Percentiles rank a stretch among this genome's conserved stretches.
These are phyloP conservation scores for Neopelma chrysocephalum DNA, from an alignment of 2,797 vertebrate species.

Conservation along the genomic window DNA sequence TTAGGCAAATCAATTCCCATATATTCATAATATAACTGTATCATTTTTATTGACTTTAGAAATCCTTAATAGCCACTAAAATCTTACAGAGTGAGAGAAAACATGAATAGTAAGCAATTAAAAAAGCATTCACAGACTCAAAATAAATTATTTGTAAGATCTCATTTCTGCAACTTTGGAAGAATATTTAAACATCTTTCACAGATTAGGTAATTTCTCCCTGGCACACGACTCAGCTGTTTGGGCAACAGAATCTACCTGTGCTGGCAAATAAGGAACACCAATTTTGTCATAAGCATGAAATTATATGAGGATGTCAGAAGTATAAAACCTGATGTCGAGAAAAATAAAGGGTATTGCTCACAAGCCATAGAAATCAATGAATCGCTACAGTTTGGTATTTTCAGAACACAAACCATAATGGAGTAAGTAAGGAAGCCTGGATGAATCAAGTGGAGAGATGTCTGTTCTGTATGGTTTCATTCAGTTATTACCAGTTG, in stretches of 20 bases:
- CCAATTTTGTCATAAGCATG: background rate
- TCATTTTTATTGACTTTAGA: background rate
- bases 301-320: background rate
- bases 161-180: background rate
- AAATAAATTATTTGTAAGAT: background rate
- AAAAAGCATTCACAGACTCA: background rate
- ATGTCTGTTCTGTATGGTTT: background rate
- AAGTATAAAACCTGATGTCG: background rate
- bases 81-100: background rate
- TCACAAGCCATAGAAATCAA: background rate
- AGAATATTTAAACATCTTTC: background rate
- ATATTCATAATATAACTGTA: background rate
- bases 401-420: background rate
- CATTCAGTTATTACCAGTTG: background rate
- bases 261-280: background rate
- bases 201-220: background rate
- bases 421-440: background rate
- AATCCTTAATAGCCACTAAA: background rate
- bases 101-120: background rate
- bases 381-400: background rate
- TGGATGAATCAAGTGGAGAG: background rate
- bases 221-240: background rate
- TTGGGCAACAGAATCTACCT: background rate
- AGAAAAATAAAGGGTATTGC: background rate
- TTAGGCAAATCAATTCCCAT: background rate